Evolutionary conservation across 2,797 vertebrate genomes (phyloP), one percentile per base, ranked within the genome.

Genomic region (Microcaecilia unicolor): DNA sequence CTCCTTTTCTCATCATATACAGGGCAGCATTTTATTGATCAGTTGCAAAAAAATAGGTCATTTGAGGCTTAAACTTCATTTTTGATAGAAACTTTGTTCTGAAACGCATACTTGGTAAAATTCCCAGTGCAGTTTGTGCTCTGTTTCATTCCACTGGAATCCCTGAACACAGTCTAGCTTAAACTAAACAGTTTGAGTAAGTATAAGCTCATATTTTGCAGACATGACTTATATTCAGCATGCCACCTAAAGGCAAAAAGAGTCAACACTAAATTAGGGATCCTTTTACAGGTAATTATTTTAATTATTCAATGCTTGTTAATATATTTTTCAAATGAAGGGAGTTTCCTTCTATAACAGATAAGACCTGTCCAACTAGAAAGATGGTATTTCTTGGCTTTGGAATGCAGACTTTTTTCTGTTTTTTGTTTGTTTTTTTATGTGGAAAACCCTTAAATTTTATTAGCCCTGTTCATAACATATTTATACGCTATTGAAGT

Each of bases 201-300:
- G 56, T 68, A 78, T 62, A 58, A n/a, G n/a, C n/a, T n/a, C n/a
- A n/a, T n/a, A n/a, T n/a, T n/a, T n/a, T n/a, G n/a, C n/a, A n/a
- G n/a, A n/a, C n/a, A n/a, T n/a, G n/a, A n/a, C n/a, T n/a, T n/a
- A n/a, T n/a, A n/a, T n/a, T n/a, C n/a, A n/a, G n/a, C n/a, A n/a
- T n/a, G n/a, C n/a, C n/a, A n/a, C n/a, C n/a, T 58, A 74, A 77
- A 72, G 7, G 17, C 28, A 48, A 67, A 25, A n/a, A 26, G 55
- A 61, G 50, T 21, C 53, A 38, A 28, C 54, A 61, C 71, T 70
- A 56, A 74, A 67, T 61, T 72, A 68, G 75, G 72, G 47, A 78
- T 66, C 31, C 24, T 45, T 61, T 78, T 64, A n/a, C n/a, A n/a
- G n/a, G n/a, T n/a, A 63, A n/a, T 54, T 37, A 16, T 62, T 67